Base-by-base conservation (phyloP, 2,888 invertebrate species). In the Andricus curvator region DNA sequence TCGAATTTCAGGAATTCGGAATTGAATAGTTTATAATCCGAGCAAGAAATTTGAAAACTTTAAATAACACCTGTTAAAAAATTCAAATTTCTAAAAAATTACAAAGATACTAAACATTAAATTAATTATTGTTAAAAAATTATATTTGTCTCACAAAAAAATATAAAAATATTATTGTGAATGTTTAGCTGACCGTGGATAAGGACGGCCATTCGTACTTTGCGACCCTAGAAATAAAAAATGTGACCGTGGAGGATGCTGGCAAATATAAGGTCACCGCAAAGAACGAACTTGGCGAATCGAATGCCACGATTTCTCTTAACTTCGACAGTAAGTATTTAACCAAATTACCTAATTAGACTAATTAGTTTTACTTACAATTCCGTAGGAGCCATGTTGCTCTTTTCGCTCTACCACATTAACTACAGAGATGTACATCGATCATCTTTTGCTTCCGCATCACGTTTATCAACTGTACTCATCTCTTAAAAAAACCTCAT, bases 241-340 rank as follows among this genome's bases (percentile, higher is more conserved):
- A 98, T 93, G 98, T 98, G 89, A 98, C 98, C 85, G 98, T 98
- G 90, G 98, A 98, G 95, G 98, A 98, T 95, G 98, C 98, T 94
- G 98, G 98, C 92, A 98, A 98, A 94, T 98, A 98, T 94, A 97
- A 98, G 94, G 98, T 98, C 90, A 98, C 97, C 90, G 98, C 98
- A 90, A 99, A 99, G 94, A 99, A 98, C 94, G 98, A 98, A 94
- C 96, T 98, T 90, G 99, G 99, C 93, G 99, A 99, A 94, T 98
- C 98, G 93, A 98, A 98, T 93, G 98, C 98, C 84, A 98, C 98
- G 85, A 98, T 98, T 94, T 98, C 98, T 94, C 96, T 99, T 90
- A 99, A 99, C 94, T 98, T 99, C 95, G 98, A 98, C 96, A 98
- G 99, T 99, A 95, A 97, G 98, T 97, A 77, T 68, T 66, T 48